Percentiles rank a stretch among this genome's conserved stretches.
These are phyloP conservation scores for Scortum barcoo DNA, from an alignment of 2,113 vertebrate genomes.

Conservation along the genomic window DNA sequence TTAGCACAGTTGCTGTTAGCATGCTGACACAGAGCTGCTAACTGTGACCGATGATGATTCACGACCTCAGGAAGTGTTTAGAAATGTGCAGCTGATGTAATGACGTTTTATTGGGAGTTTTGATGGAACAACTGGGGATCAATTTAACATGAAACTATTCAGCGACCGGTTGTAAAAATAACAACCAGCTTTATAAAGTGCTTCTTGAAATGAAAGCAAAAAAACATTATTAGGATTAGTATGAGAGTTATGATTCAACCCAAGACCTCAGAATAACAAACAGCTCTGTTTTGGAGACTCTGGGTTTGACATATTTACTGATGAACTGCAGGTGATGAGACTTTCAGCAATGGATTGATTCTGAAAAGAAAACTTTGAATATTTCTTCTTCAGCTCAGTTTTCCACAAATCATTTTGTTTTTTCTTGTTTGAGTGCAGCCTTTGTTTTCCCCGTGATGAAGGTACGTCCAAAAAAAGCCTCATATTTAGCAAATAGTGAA, in stretches of 20 bases:
- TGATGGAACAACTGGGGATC: conserved; percentile 17
- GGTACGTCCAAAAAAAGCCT: not conserved
- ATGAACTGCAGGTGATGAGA: conserved; percentile 11
- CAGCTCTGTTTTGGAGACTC: not conserved
- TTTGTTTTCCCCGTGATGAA: not conserved
- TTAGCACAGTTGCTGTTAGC: not conserved
- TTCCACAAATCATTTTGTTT: conserved; percentile 22
- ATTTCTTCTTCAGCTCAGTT: not conserved
- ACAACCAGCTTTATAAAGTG: not conserved
- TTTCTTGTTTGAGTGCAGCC: not conserved
- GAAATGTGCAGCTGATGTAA: conserved; percentile 25
- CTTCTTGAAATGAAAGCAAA: not conserved
- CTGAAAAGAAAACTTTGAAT: not conserved
- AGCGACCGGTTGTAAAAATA: not conserved
- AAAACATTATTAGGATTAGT: not conserved
- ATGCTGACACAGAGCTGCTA: not conserved
- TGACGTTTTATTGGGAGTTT: conserved; percentile 5
- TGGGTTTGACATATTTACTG: not conserved
- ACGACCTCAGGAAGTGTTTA: not conserved
- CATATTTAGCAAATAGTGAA: not conserved
- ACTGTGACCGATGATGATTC: not conserved
- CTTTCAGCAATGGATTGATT: not conserved
- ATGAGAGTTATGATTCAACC: not conserved
- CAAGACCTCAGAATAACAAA: not conserved
- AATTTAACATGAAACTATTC: conserved; percentile 5